Evolutionary conservation across 2,797 vertebrate species (phyloP).

Genomic region (Oreochromis mossambicus): DNA sequence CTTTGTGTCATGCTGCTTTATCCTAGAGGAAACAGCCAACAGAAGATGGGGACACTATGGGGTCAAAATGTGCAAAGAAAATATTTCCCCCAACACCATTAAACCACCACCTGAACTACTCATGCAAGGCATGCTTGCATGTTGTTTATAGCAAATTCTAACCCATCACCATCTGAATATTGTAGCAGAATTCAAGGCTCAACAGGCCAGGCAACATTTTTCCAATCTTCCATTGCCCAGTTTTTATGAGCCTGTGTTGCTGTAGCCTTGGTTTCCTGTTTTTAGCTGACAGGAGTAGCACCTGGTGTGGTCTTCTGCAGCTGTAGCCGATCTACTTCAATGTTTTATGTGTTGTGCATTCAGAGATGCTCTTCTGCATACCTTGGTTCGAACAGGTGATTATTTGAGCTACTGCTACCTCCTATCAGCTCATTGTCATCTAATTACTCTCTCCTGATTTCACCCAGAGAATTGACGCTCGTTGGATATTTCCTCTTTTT

Average conservation of each 20-base stretch:
- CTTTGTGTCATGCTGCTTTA: background rate
- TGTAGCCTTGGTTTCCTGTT: background rate
- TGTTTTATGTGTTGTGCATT: no score
- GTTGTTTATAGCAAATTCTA: background rate
- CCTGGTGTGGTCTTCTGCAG: background rate
- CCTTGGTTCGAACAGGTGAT: background rate
- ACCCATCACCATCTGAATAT: background rate
- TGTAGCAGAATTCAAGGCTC: background rate
- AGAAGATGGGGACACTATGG: background rate
- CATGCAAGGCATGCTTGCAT: background rate
- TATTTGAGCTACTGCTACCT: background rate
- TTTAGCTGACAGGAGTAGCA: background rate
- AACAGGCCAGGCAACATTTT: background rate
- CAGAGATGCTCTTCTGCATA: no score
- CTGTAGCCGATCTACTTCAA: accelerated
- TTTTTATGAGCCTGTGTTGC: background rate
- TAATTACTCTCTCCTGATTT: background rate
- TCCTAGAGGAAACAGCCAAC: background rate
- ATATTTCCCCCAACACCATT: background rate
- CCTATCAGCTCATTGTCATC: background rate
- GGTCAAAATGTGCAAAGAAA: background rate
- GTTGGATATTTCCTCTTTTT: background rate
- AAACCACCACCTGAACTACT: background rate
- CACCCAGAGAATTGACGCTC: background rate
- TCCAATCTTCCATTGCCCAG: background rate